A percentile compares a stretch with the other conserved stretches of the same genome.
Conservation (phyloP, 1,140 invertebrate genomes). For the Augochlora pura region DNA sequence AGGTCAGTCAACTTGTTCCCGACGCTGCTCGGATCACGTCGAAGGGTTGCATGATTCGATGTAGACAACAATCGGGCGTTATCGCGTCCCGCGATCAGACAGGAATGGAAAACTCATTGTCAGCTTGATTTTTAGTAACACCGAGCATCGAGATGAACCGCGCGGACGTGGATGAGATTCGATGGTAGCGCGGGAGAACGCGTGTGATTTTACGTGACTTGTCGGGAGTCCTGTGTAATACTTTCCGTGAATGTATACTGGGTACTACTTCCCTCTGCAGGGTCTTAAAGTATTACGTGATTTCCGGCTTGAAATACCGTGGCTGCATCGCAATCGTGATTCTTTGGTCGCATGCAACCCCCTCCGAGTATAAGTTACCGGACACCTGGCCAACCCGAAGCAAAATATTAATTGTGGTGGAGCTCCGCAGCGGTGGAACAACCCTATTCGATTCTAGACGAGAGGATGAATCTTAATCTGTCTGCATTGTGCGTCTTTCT, state of each 20-base stretch:
- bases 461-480: no score
- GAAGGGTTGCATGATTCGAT: no score
- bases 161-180: slow-evolving; percentile 10
- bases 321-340: slow-evolving; percentile 59
- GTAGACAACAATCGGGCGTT: no score
- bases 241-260: slow-evolving; percentile 36
- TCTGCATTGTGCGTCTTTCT: no score
- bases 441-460: no score
- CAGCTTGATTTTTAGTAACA: neutral
- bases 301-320: slow-evolving; percentile 57
- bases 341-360: slow-evolving; percentile 52
- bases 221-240: slow-evolving; percentile 21
- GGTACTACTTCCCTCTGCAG: slow-evolving; percentile 43
- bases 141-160: neutral
- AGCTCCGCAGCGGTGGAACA: no score
- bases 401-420: no score
- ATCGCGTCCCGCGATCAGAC: no score
- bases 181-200: neutral
- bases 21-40: no score
- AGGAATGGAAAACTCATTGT: neutral
- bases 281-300: slow-evolving; percentile 60
- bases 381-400: no score
- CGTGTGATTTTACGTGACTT: slow-evolving; percentile 19
- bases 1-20: no score
- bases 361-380: slow-evolving; percentile 9